Evolutionary conservation across 2,888 invertebrate species (phyloP).

Genomic region (Epistrophella euchroma): DNA sequence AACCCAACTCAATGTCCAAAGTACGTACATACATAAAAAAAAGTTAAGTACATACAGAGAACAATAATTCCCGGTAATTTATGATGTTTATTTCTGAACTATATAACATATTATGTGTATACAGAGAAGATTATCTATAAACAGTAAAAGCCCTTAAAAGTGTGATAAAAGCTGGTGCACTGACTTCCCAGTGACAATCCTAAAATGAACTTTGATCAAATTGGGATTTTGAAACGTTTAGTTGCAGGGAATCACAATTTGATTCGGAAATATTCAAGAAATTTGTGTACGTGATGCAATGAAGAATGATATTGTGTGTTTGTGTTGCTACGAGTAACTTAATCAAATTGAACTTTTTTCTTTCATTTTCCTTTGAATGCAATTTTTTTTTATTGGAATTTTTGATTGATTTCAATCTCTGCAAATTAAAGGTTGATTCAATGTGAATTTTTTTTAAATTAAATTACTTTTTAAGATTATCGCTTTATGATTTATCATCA

Average conservation of each 20-base stretch:
- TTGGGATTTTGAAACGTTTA: too few relatives aligned
- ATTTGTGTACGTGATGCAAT: constrained; percentile 41
- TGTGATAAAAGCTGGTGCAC: background rate
- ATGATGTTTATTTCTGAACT: background rate
- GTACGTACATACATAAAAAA: constrained; percentile 28
- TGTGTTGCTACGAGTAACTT: constrained; percentile 4
- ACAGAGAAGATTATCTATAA: background rate
- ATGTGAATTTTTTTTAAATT: constrained; percentile 1
- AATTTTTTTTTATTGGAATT: background rate
- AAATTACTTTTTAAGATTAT: background rate
- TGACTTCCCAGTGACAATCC: constrained; percentile 6
- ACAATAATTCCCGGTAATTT: constrained; percentile 6
- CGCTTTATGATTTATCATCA: background rate
- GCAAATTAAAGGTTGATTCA: constrained; percentile 8
- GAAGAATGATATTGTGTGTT: background rate
- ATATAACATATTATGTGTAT: background rate
- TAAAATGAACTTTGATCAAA: constrained; percentile 21
- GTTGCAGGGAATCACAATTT: background rate
- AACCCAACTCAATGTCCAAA: constrained; percentile 68
- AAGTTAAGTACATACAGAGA: background rate
- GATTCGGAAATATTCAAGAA: background rate
- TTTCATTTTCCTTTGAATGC: background rate
- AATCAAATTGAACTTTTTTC: background rate
- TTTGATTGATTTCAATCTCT: constrained; percentile 1
- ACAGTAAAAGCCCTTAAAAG: constrained; percentile 2